Conservation (phyloP, 2,113 vertebrate species). For the Notarius quadriscutis region DNA sequence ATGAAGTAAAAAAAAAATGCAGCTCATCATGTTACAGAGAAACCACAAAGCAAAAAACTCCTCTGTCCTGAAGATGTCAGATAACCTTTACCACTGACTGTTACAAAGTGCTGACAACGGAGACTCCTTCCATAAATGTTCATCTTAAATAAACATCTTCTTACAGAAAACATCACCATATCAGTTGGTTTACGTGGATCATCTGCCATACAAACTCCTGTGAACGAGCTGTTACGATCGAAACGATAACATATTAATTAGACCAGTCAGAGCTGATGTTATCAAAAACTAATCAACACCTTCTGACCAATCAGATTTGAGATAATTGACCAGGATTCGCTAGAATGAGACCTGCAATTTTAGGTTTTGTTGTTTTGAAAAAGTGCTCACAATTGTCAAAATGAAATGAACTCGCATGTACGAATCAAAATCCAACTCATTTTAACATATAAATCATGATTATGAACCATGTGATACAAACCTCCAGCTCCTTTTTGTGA, state of each 20-base stretch:
- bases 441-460: not conserved
- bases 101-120: not conserved
- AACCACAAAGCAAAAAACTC: too few relatives aligned
- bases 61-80: not conserved
- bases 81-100: not conserved
- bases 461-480: constrained; percentile 56
- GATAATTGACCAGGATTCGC: not conserved
- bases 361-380: not conserved
- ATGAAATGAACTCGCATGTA: not conserved
- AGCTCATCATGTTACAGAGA: too few relatives aligned
- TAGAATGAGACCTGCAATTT: not conserved
- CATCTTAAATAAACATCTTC: not conserved
- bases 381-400: not conserved
- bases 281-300: not conserved
- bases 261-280: not conserved
- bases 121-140: not conserved
- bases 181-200: not conserved
- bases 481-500: constrained; percentile 75
- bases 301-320: not conserved
- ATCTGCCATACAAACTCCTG: not conserved
- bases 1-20: too few relatives aligned
- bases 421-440: not conserved
- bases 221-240: not conserved
- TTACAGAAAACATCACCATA: not conserved
- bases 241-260: not conserved